Conservation (phyloP, 1,140 invertebrate genomes). For the Mercenaria mercenaria region DNA sequence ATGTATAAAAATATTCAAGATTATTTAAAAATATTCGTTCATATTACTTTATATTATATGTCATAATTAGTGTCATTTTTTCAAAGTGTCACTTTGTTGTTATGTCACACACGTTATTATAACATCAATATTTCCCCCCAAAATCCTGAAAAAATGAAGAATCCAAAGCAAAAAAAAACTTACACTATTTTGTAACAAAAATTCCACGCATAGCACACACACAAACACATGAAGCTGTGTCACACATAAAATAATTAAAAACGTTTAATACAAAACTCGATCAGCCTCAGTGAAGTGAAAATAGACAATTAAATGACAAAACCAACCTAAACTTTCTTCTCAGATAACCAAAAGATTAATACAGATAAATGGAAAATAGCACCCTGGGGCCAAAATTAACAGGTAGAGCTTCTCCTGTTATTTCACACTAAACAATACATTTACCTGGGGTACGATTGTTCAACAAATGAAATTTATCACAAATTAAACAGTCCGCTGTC, state of each 20-base stretch:
- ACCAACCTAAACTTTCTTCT: slow-evolving; percentile 2
- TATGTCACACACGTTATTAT: too few relatives aligned
- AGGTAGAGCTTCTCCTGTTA: slow-evolving; percentile 11
- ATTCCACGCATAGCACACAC: neutral
- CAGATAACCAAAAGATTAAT: slow-evolving; percentile 50
- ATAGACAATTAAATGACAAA: slow-evolving; percentile 42
- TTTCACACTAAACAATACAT: slow-evolving; percentile 50
- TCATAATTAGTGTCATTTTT: too few relatives aligned
- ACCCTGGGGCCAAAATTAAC: slow-evolving; percentile 61
- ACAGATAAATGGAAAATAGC: slow-evolving; percentile 60
- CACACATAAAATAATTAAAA: slow-evolving; percentile 41
- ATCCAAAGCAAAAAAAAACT: too few relatives aligned
- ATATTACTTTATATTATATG: too few relatives aligned
- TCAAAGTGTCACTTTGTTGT: too few relatives aligned
- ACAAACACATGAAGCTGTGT: neutral
- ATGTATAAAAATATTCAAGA: too few relatives aligned
- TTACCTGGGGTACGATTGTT: slow-evolving; percentile 3
- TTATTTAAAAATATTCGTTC: too few relatives aligned
- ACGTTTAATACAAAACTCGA: slow-evolving; percentile 19
- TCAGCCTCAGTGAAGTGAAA: slow-evolving; percentile 17
- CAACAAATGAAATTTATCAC: slow-evolving; percentile 32
- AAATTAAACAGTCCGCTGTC: slow-evolving; percentile 19
- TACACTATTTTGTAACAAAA: neutral
- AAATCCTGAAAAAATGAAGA: too few relatives aligned
- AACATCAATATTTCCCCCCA: too few relatives aligned